phyloP scores from a whole-genome alignment of 2,888 invertebrate genomes.

The Dasysyrphus tricinctus region DNA sequence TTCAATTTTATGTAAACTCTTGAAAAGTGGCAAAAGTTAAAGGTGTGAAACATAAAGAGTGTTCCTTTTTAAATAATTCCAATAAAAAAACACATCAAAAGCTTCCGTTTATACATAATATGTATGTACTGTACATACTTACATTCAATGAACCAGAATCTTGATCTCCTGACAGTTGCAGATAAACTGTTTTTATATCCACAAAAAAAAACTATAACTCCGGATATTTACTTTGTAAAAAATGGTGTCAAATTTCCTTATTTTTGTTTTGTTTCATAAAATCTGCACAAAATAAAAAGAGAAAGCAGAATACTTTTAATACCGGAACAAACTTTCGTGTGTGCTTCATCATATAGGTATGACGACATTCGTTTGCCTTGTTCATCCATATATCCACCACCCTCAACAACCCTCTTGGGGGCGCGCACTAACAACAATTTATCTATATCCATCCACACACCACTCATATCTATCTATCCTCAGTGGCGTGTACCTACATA shows the following conservation, averaged over 20 bases:
- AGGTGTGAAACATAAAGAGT: neutral
- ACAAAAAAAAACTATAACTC: slow-evolving; percentile 5
- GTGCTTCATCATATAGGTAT: slow-evolving; percentile 44
- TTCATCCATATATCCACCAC: slow-evolving; percentile 1
- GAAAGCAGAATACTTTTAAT: slow-evolving; percentile 35
- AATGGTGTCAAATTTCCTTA: slow-evolving; percentile 66
- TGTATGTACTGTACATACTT: no score
- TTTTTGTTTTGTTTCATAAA: slow-evolving; percentile 15
- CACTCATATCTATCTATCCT: slow-evolving; percentile 29
- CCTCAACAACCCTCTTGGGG: slow-evolving; percentile 37
- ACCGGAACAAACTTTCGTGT: slow-evolving; percentile 55
- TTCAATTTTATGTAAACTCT: neutral
- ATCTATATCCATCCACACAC: slow-evolving; percentile 40
- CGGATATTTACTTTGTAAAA: slow-evolving; percentile 51
- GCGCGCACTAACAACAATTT: slow-evolving; percentile 31
- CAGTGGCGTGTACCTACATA: slow-evolving; percentile 46
- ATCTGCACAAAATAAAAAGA: slow-evolving; percentile 13
- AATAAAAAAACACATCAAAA: neutral
- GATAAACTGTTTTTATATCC: slow-evolving; percentile 36
- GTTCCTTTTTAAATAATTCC: neutral
- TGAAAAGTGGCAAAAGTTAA: neutral
- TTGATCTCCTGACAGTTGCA: slow-evolving; percentile 26
- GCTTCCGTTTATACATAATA: slow-evolving; percentile 19
- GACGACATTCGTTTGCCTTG: slow-evolving; percentile 58
- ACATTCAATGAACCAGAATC: slow-evolving; percentile 53